Base-by-base conservation (phyloP, 2,113 vertebrate genomes). In the Plotosus lineatus region DNA sequence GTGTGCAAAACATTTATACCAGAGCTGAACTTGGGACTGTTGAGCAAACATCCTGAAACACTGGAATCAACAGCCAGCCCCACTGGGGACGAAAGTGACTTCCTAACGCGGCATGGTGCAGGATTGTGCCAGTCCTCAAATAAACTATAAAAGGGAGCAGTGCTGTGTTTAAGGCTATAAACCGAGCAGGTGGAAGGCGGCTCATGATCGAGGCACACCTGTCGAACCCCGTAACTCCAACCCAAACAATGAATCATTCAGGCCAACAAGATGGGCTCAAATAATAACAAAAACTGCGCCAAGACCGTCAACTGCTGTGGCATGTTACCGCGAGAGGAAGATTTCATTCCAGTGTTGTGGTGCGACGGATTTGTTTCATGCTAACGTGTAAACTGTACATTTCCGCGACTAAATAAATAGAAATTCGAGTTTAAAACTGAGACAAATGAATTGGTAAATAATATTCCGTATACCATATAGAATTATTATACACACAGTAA, bases 141-240 rank as follows among this genome's bases (percentile, higher is more conserved):
- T 91, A 93, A 91, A 90, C 89, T 89, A 79, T 92, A 92, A 92
- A 91, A 85, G 60, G 11, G 68, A 58, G 82, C 84, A 87, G 80
- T 83, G 80, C 81, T 82, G 80, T 92, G 91, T 92, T 90, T 90
- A 86, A 89, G 75, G 90, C 83, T 88, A 91, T 94, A 94, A 72
- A 94, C 90, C 5, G 86, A 92, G 90, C 93, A 94, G 93, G 90
- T 94, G 93, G 89, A 86, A 90, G 90, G 85, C 89, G 79, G 72
- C 89, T 69, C 44, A 26, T 36, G 80, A n/a, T n/a, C n/a, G n/a
- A 77, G 89, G 85, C 89, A 87, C 93, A 93, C 92, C 93, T 94
- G 92, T 87, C 88, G 65, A 26, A 89, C 90, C 79, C 91, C 91
- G 91, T 92, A 89, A 75, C 77, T 82, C 82, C 51, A 80, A 68